These are phyloP conservation scores for Eupithecia insigniata DNA, from an alignment of 2,888 invertebrate genomes.

Conservation along the genomic window DNA sequence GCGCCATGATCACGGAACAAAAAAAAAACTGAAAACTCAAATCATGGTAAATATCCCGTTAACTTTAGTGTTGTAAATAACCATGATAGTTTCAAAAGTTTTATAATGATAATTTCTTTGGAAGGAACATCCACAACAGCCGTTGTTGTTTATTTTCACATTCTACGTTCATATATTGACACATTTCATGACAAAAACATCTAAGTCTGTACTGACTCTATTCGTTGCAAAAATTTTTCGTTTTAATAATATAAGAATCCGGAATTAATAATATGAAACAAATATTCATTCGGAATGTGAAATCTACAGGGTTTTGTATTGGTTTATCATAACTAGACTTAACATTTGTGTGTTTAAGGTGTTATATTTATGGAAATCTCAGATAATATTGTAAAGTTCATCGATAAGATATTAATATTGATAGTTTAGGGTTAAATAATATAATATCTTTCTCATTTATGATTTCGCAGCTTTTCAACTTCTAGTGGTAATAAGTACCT, in stretches of 20 bases:
- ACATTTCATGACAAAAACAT: not conserved
- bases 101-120: not conserved
- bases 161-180: not conserved
- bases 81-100: no score
- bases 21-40: no score
- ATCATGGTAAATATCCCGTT: no score
- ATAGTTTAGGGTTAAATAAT: constrained; percentile 14
- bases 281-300: constrained; percentile 26
- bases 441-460: constrained; percentile 6
- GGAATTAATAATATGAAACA: not conserved
- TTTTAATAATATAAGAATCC: constrained; percentile 1
- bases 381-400: constrained; percentile 13
- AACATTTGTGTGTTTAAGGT: constrained; percentile 6
- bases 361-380: constrained; percentile 16
- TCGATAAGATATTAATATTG: constrained; percentile 9
- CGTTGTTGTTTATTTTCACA: not conserved
- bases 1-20: no score
- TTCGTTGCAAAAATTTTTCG: not conserved
- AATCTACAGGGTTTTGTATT: constrained; percentile 27
- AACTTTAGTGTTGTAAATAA: no score
- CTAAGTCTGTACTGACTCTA: not conserved
- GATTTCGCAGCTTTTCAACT: not conserved
- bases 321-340: not conserved
- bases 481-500: not conserved
- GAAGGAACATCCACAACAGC: not conserved